phyloP scores from a whole-genome alignment of 2,113 vertebrate species.

The Brachypteracias leptosomus region DNA sequence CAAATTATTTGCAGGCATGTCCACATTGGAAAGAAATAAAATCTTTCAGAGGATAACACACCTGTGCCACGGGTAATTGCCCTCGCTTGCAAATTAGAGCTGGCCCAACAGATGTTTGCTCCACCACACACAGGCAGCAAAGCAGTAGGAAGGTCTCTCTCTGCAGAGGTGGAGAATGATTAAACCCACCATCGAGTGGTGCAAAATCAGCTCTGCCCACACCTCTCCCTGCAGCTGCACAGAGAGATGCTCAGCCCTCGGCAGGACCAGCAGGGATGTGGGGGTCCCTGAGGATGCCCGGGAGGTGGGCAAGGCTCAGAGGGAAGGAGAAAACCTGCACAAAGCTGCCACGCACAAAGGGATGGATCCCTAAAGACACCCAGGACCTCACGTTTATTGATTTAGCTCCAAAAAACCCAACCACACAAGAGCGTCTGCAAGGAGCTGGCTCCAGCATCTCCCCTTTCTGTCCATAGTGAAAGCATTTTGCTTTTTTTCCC shows the following conservation, averaged over 20 bases:
- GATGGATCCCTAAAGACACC: neutral
- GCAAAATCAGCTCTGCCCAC: neutral
- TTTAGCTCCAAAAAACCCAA: neutral
- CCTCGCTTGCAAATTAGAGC: constrained; percentile 65
- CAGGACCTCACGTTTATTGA: neutral
- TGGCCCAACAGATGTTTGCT: constrained; percentile 73
- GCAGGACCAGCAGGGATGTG: neutral
- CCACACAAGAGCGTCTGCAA: neutral
- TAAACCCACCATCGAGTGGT: neutral
- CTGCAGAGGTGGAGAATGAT: constrained; percentile 10
- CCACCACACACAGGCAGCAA: constrained; percentile 63
- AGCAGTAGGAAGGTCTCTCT: constrained; percentile 46
- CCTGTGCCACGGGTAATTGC: constrained; percentile 76
- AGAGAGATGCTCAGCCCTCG: neutral
- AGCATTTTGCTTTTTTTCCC: neutral
- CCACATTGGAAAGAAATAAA: constrained; percentile 70
- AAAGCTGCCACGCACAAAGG: neutral
- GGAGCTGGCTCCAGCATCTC: neutral
- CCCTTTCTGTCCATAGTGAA: neutral
- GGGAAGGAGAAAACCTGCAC: neutral
- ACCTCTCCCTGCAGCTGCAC: constrained; percentile 23
- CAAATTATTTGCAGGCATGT: constrained; percentile 77
- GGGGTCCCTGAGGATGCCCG: neutral
- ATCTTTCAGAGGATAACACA: constrained; percentile 68
- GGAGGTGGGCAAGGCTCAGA: neutral